Percentiles rank a stretch among this genome's conserved stretches.
Conservation (phyloP, 2,113 vertebrate genomes). For the Gobius niger region DNA sequence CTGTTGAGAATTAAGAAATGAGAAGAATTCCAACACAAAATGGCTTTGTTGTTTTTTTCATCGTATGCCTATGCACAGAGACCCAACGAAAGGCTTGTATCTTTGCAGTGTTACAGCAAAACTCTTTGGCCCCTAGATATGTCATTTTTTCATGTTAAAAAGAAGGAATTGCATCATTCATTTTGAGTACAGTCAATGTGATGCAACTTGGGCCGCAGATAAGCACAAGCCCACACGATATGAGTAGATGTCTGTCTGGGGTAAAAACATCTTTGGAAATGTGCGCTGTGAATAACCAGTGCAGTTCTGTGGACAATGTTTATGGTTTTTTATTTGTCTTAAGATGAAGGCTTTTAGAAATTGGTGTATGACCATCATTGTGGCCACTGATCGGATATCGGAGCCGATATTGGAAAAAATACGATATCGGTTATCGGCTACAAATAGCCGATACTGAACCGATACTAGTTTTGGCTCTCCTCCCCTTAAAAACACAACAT, state of each 20-base stretch:
- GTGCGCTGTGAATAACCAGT: background rate
- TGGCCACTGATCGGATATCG: too few relatives aligned
- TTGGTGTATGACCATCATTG: background rate
- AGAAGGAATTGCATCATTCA: constrained; percentile 49
- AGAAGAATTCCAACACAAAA: constrained; percentile 45
- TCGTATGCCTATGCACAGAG: constrained; percentile 14
- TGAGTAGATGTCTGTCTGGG: constrained; percentile 22
- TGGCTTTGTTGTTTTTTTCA: constrained; percentile 23
- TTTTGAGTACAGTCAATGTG: constrained; percentile 31
- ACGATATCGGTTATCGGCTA: too few relatives aligned
- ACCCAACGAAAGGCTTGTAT: constrained; percentile 18
- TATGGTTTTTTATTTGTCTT: background rate
- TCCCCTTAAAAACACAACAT: too few relatives aligned
- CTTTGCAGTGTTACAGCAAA: constrained; percentile 9
- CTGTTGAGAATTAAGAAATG: constrained; percentile 40
- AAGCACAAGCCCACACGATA: constrained; percentile 56
- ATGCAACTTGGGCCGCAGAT: constrained; percentile 50
- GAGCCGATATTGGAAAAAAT: too few relatives aligned
- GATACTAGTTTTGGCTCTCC: too few relatives aligned
- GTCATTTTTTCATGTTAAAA: constrained; percentile 41
- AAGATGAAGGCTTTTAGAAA: background rate
- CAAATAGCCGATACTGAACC: too few relatives aligned
- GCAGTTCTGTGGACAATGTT: background rate
- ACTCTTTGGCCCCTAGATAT: constrained; percentile 16
- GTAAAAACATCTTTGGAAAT: constrained; percentile 22